These are phyloP conservation scores for Dione vanillae DNA, from an alignment of 2,888 invertebrate species.

Conservation along the genomic window DNA sequence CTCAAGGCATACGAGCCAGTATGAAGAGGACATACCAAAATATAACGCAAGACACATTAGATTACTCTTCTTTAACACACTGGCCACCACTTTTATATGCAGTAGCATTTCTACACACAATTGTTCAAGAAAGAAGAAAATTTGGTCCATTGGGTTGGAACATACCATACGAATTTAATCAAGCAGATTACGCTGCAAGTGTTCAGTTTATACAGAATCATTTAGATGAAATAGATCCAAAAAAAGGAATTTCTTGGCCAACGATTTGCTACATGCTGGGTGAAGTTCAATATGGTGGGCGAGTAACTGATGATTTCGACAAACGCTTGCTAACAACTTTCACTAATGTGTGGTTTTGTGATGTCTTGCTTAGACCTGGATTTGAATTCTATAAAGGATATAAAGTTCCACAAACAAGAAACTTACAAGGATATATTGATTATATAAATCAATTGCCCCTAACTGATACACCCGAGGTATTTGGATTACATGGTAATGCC, in stretches of 20 bases:
- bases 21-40: slow-evolving; percentile 96
- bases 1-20: slow-evolving; percentile 96
- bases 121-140: slow-evolving; percentile 97
- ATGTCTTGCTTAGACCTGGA: slow-evolving; percentile 91
- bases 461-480: slow-evolving; percentile 96
- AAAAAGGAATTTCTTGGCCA: slow-evolving; percentile 98
- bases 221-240: slow-evolving; percentile 97
- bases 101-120: slow-evolving; percentile 97
- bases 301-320: slow-evolving; percentile 98
- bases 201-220: slow-evolving; percentile 98
- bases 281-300: slow-evolving; percentile 94
- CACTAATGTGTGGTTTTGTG: slow-evolving; percentile 98
- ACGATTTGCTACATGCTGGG: slow-evolving; percentile 99
- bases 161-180: slow-evolving; percentile 98
- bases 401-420: slow-evolving; percentile 93
- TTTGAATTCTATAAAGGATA: slow-evolving; percentile 98
- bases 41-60: slow-evolving; percentile 95
- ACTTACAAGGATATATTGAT: slow-evolving; percentile 90
- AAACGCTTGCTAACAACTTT: slow-evolving; percentile 96
- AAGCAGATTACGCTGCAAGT: slow-evolving; percentile 97
- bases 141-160: slow-evolving; percentile 99
- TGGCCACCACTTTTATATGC: slow-evolving; percentile 97
- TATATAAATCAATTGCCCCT: slow-evolving; percentile 93
- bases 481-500: slow-evolving; percentile 97
- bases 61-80: slow-evolving; percentile 94